Conservation (phyloP, 2,113 vertebrate species). For the Rhea pennata region DNA sequence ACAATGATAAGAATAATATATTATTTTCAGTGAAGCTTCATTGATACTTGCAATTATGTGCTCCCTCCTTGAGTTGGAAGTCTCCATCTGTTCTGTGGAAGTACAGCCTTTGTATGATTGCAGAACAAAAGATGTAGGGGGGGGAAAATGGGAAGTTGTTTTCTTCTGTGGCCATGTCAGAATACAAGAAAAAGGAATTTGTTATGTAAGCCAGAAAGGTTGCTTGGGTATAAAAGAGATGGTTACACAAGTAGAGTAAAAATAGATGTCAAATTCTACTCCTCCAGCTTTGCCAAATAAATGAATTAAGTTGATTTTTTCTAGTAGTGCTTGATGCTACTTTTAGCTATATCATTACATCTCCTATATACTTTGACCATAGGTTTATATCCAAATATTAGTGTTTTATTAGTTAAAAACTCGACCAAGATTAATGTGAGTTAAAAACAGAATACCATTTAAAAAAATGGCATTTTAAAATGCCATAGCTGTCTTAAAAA, state of each 20-base stretch:
- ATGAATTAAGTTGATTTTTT: background rate
- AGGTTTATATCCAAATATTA: background rate
- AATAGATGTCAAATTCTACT: background rate
- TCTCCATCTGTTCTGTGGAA: background rate
- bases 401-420: background rate
- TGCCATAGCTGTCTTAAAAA: background rate
- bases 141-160: background rate
- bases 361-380: background rate
- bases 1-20: background rate
- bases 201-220: background rate
- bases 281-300: background rate
- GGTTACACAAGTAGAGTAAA: background rate
- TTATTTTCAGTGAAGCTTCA: background rate
- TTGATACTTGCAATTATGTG: background rate
- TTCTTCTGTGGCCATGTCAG: background rate
- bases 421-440: background rate
- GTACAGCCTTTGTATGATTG: background rate
- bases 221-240: background rate
- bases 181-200: background rate
- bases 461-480: background rate
- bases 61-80: background rate
- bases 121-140: background rate
- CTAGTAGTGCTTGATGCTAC: background rate
- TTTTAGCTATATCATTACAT: background rate
- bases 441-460: background rate